phyloP scores from a whole-genome alignment of 2,113 vertebrate genomes.

The Condylura cristata region DNA sequence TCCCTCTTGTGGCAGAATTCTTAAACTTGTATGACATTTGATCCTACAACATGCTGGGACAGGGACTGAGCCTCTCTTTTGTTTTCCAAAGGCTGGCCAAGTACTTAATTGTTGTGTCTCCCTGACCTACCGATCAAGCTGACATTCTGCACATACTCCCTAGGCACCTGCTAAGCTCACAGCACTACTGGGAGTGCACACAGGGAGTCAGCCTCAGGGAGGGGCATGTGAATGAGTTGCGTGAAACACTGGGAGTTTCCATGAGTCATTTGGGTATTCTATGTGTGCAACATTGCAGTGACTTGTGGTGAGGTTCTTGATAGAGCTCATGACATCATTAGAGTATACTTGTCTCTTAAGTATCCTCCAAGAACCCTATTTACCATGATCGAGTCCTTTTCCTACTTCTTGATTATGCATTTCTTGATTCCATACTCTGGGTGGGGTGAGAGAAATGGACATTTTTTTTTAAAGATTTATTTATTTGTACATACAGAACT shows the following conservation, averaged over 20 bases:
- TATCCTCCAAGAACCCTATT: neutral
- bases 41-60: neutral
- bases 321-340: neutral
- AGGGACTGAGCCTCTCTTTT: neutral
- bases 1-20: constrained; percentile 12
- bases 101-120: neutral
- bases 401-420: neutral
- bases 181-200: neutral
- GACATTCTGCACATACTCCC: neutral
- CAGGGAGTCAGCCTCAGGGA: neutral
- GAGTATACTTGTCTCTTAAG: neutral
- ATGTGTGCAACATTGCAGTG: neutral
- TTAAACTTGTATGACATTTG: neutral
- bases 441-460: neutral
- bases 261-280: neutral
- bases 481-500: too few species aligned
- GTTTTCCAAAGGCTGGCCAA: neutral
- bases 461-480: too few species aligned
- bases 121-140: neutral
- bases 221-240: neutral
- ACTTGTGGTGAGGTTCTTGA: neutral
- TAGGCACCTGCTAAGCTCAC: neutral
- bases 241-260: neutral
- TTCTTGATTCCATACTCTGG: neutral
- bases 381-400: neutral